Evolutionary conservation across 2,797 vertebrate species (phyloP).

Genomic region (Anolis apletophallus): DNA sequence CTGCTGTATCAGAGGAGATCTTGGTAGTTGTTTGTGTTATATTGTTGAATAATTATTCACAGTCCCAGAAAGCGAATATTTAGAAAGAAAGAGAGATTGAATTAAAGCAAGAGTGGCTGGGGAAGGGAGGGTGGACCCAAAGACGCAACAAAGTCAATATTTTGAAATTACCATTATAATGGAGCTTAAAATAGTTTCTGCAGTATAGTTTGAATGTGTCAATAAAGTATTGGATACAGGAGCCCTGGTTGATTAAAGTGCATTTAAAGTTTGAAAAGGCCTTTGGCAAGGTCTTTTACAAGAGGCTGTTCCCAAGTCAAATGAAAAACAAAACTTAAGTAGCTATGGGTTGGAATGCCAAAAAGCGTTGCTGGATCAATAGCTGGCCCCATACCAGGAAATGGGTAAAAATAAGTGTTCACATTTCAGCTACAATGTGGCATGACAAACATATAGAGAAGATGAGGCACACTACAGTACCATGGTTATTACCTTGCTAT

Average conservation of each 20-base stretch:
- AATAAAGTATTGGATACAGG: constrained; percentile 24
- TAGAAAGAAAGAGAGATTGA: neutral
- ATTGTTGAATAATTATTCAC: constrained; percentile 5
- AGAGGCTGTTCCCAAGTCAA: neutral
- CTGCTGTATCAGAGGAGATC: neutral
- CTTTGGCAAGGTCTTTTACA: constrained; percentile 19
- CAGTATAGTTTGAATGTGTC: constrained; percentile 14
- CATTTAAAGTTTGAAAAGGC: constrained; percentile 32
- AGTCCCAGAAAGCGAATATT: neutral
- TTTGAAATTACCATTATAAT: constrained; percentile 44
- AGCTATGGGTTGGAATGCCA: neutral
- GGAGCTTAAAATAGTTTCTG: constrained; percentile 27
- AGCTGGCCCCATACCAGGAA: neutral
- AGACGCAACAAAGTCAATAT: constrained; percentile 36
- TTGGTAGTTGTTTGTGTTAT: neutral
- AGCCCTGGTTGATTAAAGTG: constrained; percentile 20
- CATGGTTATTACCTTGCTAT: neutral
- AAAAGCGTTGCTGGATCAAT: constrained; percentile 5
- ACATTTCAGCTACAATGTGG: neutral
- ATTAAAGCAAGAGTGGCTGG: constrained; percentile 4
- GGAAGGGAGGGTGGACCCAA: neutral
- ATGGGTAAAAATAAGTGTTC: neutral
- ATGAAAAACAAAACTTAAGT: neutral
- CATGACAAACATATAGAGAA: neutral
- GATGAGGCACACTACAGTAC: neutral